Conservation (phyloP, 2,888 invertebrate genomes). For the Ceraclea dissimilis region DNA sequence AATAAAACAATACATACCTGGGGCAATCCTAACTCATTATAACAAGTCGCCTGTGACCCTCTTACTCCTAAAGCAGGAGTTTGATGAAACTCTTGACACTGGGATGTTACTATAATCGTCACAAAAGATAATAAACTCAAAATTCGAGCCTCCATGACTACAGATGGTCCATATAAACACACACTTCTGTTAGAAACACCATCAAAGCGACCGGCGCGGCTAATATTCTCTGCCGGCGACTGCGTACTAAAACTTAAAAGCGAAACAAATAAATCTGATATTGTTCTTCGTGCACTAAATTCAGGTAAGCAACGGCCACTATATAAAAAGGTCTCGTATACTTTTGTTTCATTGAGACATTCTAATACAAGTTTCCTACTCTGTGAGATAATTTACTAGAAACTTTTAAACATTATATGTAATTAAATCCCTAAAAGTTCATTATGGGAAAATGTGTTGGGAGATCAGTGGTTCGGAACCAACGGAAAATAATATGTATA, state of each 20-base stretch:
- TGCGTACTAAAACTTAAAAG: slow-evolving; percentile 7
- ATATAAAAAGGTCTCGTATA: too few relatives aligned
- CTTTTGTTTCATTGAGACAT: too few relatives aligned
- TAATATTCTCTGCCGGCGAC: slow-evolving; percentile 5
- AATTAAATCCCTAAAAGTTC: too few relatives aligned
- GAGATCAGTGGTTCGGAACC: too few relatives aligned
- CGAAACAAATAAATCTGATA: neutral
- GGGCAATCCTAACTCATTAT: slow-evolving; percentile 16
- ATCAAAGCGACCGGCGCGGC: slow-evolving; percentile 5
- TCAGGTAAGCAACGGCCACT: too few relatives aligned
- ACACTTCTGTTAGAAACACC: neutral
- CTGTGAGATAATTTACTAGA: too few relatives aligned
- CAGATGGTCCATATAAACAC: neutral
- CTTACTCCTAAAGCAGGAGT: slow-evolving; percentile 8
- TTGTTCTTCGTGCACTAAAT: too few relatives aligned
- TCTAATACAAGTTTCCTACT: too few relatives aligned
- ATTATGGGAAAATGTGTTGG: too few relatives aligned
- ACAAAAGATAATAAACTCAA: slow-evolving; percentile 1
- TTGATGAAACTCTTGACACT: slow-evolving; percentile 12
- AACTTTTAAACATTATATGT: too few relatives aligned
- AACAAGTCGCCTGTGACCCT: slow-evolving; percentile 15
- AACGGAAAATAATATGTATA: too few relatives aligned
- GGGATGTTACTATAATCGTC: neutral
- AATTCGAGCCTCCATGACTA: slow-evolving; percentile 8
- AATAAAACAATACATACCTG: slow-evolving; percentile 14